Evolutionary conservation across 2,113 vertebrate species (phyloP).

Genomic region (Phoenicopterus ruber): DNA sequence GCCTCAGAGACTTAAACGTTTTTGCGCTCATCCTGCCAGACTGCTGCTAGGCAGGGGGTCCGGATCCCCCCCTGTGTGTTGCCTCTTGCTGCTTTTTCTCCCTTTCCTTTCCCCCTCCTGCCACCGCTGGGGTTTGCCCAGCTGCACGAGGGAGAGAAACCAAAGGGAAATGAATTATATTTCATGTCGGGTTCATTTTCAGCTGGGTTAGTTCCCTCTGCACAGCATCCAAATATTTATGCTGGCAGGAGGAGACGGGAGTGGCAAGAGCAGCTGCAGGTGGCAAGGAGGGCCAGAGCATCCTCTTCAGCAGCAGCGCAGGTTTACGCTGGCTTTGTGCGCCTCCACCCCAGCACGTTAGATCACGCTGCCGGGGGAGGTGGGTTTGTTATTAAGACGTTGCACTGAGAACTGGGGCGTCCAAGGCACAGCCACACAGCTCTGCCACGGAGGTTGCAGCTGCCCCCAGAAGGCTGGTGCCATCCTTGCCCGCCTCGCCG

Average conservation of each 20-base stretch:
- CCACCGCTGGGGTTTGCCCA: neutral
- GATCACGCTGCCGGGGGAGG: neutral
- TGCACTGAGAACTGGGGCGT: rapidly evolving
- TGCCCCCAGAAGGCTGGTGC: neutral
- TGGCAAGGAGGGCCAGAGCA: neutral
- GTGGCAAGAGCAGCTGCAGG: neutral
- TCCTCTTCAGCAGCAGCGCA: neutral
- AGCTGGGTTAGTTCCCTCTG: neutral
- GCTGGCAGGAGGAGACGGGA: neutral
- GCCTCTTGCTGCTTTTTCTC: neutral
- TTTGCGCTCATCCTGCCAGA: neutral
- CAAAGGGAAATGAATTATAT: neutral
- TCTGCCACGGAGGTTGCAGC: neutral
- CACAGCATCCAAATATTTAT: neutral
- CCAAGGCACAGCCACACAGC: neutral
- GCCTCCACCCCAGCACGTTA: neutral
- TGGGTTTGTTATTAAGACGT: neutral
- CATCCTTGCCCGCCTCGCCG: neutral
- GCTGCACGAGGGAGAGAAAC: neutral
- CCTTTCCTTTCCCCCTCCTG: neutral
- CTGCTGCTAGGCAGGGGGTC: neutral
- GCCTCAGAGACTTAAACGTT: neutral
- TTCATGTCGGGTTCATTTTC: neutral
- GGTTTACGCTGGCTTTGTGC: neutral
- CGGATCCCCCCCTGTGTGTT: rapidly evolving